phyloP scores from a whole-genome alignment of 1,140 invertebrate species.

The Zaprionus davidi region DNA sequence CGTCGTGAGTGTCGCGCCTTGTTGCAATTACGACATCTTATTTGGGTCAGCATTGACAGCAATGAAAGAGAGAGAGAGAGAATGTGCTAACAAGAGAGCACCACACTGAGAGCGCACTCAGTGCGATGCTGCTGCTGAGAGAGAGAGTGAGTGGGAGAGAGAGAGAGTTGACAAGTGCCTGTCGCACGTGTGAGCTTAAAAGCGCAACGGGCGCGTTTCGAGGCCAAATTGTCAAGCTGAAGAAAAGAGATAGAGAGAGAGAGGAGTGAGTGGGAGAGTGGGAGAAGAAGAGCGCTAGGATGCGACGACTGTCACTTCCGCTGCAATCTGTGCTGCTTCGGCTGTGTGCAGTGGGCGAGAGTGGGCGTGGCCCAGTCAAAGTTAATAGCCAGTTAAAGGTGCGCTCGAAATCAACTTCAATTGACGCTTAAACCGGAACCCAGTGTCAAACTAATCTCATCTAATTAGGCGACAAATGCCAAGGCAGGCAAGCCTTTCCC shows the following conservation, averaged over 20 bases:
- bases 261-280: conserved; percentile 6
- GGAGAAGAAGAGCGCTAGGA: conserved; percentile 20
- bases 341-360: neutral
- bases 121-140: neutral
- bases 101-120: neutral
- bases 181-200: conserved; percentile 78
- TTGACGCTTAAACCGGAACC: conserved; percentile 33
- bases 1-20: conserved; percentile 72
- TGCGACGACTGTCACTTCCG: conserved; percentile 69
- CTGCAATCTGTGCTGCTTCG: conserved; percentile 6
- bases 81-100: conserved; percentile 22
- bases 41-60: conserved; percentile 69
- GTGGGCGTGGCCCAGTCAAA: conserved; percentile 38
- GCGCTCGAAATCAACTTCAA: conserved; percentile 43
- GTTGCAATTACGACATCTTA: conserved; percentile 81
- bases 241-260: conserved; percentile 38
- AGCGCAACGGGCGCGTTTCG: conserved; percentile 74
- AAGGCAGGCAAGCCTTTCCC: conserved; percentile 37
- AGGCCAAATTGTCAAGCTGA: conserved; percentile 68
- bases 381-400: conserved; percentile 9
- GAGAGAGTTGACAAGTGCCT: conserved; percentile 50
- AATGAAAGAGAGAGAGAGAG: conserved; percentile 11
- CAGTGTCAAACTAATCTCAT: conserved; percentile 65
- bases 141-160: conserved; percentile 18
- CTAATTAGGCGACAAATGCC: conserved; percentile 74